Percentiles rank a stretch among this genome's conserved stretches.
phyloP scores from a whole-genome alignment of 2,797 vertebrate genomes.

The Toxotes lorentzi region DNA sequence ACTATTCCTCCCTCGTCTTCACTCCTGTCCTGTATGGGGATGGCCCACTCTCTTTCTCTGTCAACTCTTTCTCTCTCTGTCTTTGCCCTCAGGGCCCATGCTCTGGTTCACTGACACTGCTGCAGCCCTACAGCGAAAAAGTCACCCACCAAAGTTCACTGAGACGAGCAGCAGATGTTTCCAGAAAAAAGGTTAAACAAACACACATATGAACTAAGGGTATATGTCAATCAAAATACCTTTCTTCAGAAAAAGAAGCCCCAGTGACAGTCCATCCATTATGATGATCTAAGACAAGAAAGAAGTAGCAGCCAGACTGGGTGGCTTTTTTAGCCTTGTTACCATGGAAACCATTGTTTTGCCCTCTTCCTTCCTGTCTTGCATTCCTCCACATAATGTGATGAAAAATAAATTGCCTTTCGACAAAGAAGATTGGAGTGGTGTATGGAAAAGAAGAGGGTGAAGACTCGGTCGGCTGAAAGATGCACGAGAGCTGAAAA shows the following conservation, averaged over 20 bases:
- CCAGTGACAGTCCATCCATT: constrained; percentile 32
- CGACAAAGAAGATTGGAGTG: constrained; percentile 82
- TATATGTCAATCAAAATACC: constrained; percentile 61
- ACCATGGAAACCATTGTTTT: constrained; percentile 85
- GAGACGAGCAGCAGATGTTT: constrained; percentile 58
- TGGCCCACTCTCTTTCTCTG: constrained; percentile 66
- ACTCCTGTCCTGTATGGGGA: constrained; percentile 59
- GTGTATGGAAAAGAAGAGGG: constrained; percentile 78
- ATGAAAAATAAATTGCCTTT: constrained; percentile 87
- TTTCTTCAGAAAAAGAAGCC: constrained; percentile 21
- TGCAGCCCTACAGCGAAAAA: constrained; percentile 63
- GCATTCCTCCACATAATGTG: constrained; percentile 85
- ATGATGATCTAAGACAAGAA: constrained; percentile 43
- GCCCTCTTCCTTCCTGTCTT: constrained; percentile 84
- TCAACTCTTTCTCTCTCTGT: constrained; percentile 75
- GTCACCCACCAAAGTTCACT: constrained; percentile 59
- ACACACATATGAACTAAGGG: constrained; percentile 48
- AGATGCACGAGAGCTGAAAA: constrained; percentile 74
- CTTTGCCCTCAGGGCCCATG: constrained; percentile 75
- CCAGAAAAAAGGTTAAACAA: constrained; percentile 56
- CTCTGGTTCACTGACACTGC: constrained; percentile 71
- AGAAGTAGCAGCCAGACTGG: constrained; percentile 33
- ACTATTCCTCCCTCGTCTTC: constrained; percentile 68
- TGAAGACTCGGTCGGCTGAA: constrained; percentile 74
- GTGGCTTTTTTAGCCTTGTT: constrained; percentile 62